Conservation (phyloP, 2,113 vertebrate genomes). For the Limnothrissa miodon region DNA sequence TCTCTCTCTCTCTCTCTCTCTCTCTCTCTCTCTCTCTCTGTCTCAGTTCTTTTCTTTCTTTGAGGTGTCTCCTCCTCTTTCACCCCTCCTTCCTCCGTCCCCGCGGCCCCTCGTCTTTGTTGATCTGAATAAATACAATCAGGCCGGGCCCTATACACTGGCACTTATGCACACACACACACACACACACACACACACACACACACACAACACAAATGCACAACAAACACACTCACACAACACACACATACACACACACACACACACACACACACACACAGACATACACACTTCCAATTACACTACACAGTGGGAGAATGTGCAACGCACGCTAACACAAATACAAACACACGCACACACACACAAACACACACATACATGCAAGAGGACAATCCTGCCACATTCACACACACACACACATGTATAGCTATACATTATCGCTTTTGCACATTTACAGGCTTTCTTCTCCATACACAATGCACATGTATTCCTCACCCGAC, state of each 20-base stretch:
- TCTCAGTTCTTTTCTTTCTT: conserved; percentile 63
- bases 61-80: conserved; percentile 53
- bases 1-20: conserved; percentile 4
- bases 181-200: conserved; percentile 49
- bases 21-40: neutral
- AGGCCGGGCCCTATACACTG: conserved; percentile 46
- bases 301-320: neutral
- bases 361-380: conserved; percentile 20
- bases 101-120: conserved; percentile 62
- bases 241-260: conserved; percentile 11
- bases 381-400: neutral
- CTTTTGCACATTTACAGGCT: neutral
- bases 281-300: neutral
- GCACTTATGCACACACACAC: neutral
- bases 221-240: conserved; percentile 16
- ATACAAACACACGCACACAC: conserved; percentile 20
- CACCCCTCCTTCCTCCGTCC: conserved; percentile 55
- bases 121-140: conserved; percentile 72
- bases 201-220: conserved; percentile 33
- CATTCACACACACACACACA: neutral
- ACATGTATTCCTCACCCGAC: neutral
- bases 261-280: neutral
- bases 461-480: conserved; percentile 26
- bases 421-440: conserved; percentile 27
- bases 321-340: neutral